Evolutionary conservation across 2,888 invertebrate species (phyloP), one percentile per base, ranked within the genome.

Genomic region (Anorthoa munda): DNA sequence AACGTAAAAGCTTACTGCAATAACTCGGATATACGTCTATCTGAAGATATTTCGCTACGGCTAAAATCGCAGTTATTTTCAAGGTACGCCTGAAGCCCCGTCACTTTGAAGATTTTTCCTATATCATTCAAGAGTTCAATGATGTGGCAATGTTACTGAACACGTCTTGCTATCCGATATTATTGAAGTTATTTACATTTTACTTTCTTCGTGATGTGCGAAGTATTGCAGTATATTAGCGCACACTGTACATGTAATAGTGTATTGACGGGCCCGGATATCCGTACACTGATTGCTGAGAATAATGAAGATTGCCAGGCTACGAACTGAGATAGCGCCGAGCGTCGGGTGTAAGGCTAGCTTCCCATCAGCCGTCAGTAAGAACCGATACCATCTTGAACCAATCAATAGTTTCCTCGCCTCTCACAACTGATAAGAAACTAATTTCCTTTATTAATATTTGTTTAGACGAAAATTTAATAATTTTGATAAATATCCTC

Each of bases 241-340:
- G 21, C 55, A 26, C 23, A 17, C 39, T n/a, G 23, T 21, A 13
- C 60, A 55, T 50, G 50, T 59, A 45, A 21, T 61, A 53, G 21
- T 18, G 45, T 68, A 59, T 72, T 66, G 66, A 68, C 45, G 26
- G 21, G 15, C 53, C 58, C 64, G 73, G 71, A 82, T 74, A 63
- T 83, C 74, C 72, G 79, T 55, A 59, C 59, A 51, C 63, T 73
- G 53, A 66, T 58, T 73, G 60, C 66, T 66, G 66, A 81, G 79
- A 74, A 84, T 79, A 79, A 79, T 79, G 60, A 67, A 81, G 69
- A 79, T 82, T 59, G 65, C 56, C n/a, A 59, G 39, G 46, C 53
- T 65, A 56, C 23, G 15, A 68, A 50, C 56, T 23, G 51, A 65
- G 73, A 77, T 83, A 77, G 39, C 4, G 13, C 13, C 17, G 50